A percentile compares a stretch with the other conserved stretches of the same genome.
Conservation (phyloP, 1,140 invertebrate species). For the Campoletis sonorensis region DNA sequence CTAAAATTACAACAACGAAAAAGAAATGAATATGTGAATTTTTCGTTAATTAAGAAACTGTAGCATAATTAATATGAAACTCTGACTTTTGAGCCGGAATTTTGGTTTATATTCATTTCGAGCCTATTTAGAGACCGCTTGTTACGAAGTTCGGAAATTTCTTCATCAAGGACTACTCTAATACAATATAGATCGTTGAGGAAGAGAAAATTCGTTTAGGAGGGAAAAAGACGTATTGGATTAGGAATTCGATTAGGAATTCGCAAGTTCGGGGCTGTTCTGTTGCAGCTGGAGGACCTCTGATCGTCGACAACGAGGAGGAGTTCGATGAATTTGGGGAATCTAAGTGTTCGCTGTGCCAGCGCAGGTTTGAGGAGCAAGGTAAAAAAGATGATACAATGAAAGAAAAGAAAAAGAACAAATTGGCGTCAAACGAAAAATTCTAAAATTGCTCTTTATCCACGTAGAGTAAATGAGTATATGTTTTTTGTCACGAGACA, state of each 20-base stretch:
- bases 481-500: background rate
- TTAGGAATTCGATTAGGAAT: conserved; percentile 50
- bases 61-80: too few species aligned
- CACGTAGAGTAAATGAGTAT: background rate
- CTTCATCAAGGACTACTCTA: too few species aligned
- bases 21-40: too few species aligned
- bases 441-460: background rate
- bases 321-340: conserved; percentile 78
- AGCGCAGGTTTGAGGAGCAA: conserved; percentile 86
- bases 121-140: too few species aligned
- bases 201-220: conserved; percentile 46
- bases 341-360: conserved; percentile 83
- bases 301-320: conserved; percentile 79
- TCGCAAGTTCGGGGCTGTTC: conserved; percentile 73
- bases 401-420: conserved; percentile 25
- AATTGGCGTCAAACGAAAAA: conserved; percentile 22
- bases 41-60: too few species aligned
- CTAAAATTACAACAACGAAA: too few species aligned
- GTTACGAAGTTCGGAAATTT: too few species aligned
- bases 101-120: too few species aligned
- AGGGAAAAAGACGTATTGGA: conserved; percentile 42
- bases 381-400: conserved; percentile 74
- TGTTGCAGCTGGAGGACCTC: conserved; percentile 82
- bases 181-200: too few species aligned
- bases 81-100: too few species aligned